Base-by-base conservation (phyloP, 2,797 vertebrate genomes). In the Galagoides demidoff region DNA sequence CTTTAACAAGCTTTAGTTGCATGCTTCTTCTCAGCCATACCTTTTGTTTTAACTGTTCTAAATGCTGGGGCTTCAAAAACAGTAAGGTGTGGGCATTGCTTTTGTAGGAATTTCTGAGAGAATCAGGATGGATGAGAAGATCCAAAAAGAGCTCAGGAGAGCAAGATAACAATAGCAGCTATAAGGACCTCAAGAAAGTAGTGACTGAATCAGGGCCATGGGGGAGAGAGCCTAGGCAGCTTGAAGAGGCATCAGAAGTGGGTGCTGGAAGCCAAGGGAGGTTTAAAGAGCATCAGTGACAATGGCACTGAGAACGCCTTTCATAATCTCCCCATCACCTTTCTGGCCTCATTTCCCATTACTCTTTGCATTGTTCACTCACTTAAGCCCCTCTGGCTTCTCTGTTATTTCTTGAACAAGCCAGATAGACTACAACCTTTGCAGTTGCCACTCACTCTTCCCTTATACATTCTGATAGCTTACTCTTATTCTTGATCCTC, bases 1-100 rank as follows among this genome's bases (percentile, higher is more conserved):
- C 11, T 89, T 95, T 31, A 86, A 64, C 29, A 45, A 66, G 29
- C 25, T 89, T 90, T 85, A 66, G 25, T 20, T 93, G 63, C 93
- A 85, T 34, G 9, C 2, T 29, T 84, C 31, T 20, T 70, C 39
- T 74, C 14, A 87, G 27, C 3, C 63, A 82, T 55, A 63, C 19
- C 68, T 43, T 89, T 66, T 95, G 76, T 89, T 64, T 82, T 85
- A 37, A 85, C 29, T 63, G 34, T n/a, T 19, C 11, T 43, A 86
- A 43, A 31, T 71, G 1, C 34, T 85, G 63, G 19, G 27, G 31
- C 13, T 82, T 86, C 52, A 82, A 34, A 82, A 59, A 2, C 45
- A 78, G 66, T 43, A 90, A 73, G 63, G 17, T 59, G 13, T n/a
- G 19, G 25, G 9, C 6, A 61, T 92, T 85, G 57, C 6, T 73